Evolutionary conservation across 2,113 vertebrate genomes (phyloP).

Genomic region (Trogon surrucura): DNA sequence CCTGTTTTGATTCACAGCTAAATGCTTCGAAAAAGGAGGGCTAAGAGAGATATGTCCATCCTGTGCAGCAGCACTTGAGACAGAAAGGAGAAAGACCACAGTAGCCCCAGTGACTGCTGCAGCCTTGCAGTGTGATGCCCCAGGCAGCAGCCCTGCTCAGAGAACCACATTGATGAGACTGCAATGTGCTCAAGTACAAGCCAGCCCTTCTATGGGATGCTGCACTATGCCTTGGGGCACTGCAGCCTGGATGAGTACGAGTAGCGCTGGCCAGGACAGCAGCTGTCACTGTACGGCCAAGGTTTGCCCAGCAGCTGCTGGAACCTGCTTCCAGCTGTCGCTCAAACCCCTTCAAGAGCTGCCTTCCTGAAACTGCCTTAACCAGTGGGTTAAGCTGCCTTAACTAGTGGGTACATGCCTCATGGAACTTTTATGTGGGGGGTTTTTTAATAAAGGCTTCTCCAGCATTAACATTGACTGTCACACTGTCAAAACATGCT

Average conservation of each 20-base stretch:
- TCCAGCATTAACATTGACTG: not conserved
- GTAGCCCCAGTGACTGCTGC: not conserved
- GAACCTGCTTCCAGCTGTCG: not conserved
- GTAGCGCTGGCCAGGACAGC: fast-evolving
- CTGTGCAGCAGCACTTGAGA: not conserved
- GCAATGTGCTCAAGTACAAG: not conserved
- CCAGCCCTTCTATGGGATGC: not conserved
- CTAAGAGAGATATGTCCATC: not conserved
- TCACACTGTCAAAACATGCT: not conserved
- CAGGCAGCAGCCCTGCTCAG: not conserved
- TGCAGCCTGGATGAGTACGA: not conserved
- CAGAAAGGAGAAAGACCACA: fast-evolving
- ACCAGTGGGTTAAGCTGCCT: too few relatives aligned
- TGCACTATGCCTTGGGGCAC: fast-evolving
- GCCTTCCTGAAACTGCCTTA: not conserved
- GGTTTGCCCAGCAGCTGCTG: not conserved
- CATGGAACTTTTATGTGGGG: not conserved
- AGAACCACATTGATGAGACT: fast-evolving
- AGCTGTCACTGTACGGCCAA: not conserved
- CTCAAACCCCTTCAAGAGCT: not conserved
- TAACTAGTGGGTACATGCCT: too few relatives aligned
- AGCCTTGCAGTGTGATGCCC: fast-evolving
- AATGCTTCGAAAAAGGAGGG: not conserved
- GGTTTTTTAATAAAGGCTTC: not conserved
- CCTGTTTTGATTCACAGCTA: not conserved